phyloP scores from a whole-genome alignment of 2,113 vertebrate species.

The Heteronetta atricapilla region DNA sequence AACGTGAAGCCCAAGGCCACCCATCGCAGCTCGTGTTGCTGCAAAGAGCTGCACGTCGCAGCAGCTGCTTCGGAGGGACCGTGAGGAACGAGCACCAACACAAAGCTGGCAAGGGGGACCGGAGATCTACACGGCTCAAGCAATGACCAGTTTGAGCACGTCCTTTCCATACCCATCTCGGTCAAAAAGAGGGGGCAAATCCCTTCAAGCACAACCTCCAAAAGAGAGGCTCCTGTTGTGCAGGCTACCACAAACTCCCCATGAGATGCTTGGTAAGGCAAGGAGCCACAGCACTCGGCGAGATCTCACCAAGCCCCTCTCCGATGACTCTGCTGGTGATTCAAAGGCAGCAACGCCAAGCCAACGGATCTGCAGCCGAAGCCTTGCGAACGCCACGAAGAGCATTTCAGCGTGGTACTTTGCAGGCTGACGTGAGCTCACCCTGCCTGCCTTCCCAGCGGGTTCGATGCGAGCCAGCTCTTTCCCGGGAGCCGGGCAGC shows the following conservation, averaged over 20 bases:
- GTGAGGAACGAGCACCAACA: accelerated
- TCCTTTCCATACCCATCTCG: neutral
- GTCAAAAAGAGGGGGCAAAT: neutral
- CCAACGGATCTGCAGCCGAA: neutral
- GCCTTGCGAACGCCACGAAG: neutral
- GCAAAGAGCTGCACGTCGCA: neutral
- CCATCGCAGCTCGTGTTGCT: neutral
- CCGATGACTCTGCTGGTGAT: neutral
- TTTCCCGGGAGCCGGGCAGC: neutral
- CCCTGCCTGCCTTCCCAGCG: neutral
- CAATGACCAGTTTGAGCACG: neutral
- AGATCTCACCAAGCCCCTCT: neutral
- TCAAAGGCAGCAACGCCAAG: neutral
- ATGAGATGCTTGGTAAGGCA: neutral
- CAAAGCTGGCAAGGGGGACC: neutral
- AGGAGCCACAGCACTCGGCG: neutral
- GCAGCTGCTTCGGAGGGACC: neutral
- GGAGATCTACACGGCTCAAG: neutral
- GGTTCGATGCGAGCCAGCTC: neutral
- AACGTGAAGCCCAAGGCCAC: neutral
- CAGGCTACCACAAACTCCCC: neutral
- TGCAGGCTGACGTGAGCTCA: neutral
- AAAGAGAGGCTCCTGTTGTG: neutral
- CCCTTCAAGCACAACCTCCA: neutral
- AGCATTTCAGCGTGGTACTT: neutral